Conservation (phyloP, 2,113 vertebrate species). For the Uria lomvia region DNA sequence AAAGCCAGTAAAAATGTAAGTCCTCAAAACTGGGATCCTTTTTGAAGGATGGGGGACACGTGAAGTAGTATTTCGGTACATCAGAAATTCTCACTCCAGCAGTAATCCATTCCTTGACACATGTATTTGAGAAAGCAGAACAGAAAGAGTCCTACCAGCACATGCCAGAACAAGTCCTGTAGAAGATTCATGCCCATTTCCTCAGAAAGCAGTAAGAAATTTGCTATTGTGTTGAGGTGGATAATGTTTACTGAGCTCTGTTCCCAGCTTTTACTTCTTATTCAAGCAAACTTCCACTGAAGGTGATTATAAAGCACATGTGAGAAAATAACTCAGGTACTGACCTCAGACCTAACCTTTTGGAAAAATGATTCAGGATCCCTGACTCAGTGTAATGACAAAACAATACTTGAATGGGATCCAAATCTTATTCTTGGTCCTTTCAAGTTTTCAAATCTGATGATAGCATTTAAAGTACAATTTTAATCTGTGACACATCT, state of each 20-base stretch:
- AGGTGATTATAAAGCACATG: not conserved
- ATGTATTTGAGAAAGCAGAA: not conserved
- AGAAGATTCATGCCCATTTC: not conserved
- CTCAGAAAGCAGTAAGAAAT: not conserved
- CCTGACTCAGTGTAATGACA: not conserved
- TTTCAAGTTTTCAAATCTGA: not conserved
- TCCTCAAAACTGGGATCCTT: not conserved
- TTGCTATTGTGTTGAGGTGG: not conserved
- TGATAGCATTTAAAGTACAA: not conserved
- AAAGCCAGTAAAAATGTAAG: not conserved
- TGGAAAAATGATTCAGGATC: not conserved
- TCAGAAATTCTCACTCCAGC: not conserved
- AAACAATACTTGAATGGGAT: not conserved
- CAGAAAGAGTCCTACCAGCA: not conserved
- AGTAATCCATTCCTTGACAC: not conserved
- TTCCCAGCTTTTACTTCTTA: not conserved
- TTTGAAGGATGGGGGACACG: not conserved
- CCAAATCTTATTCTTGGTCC: not conserved
- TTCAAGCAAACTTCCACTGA: not conserved
- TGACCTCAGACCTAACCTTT: slow-evolving; percentile 21
- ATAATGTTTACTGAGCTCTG: not conserved
- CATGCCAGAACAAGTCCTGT: not conserved
- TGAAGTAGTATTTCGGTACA: not conserved
- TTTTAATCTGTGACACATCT: not conserved
- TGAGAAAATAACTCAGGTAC: slow-evolving; percentile 14